phyloP scores from a whole-genome alignment of 2,113 vertebrate genomes.

The Uria lomvia region DNA sequence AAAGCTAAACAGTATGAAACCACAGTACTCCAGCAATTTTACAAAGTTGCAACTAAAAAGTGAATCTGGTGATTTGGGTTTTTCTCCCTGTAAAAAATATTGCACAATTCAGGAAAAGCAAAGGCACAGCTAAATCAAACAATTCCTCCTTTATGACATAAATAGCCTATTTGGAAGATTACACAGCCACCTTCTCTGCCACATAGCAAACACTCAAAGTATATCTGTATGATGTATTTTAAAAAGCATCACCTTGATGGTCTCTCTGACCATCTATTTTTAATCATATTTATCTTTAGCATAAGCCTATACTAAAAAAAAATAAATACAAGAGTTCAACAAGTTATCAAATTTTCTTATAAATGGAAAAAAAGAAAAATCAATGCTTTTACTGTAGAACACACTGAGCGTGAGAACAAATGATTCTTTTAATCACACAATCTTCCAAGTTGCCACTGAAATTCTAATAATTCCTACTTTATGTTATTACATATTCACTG shows the following conservation, averaged over 20 bases:
- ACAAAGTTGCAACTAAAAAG: neutral
- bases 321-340: neutral
- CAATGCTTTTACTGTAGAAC: neutral
- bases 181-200: slow-evolving; percentile 18
- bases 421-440: neutral
- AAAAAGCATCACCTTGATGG: neutral
- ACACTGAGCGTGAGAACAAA: neutral
- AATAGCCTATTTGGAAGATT: slow-evolving; percentile 33
- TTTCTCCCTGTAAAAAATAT: slow-evolving; percentile 15
- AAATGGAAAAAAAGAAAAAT: neutral
- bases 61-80: neutral
- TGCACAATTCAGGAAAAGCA: slow-evolving; percentile 26
- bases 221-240: neutral
- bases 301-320: neutral
- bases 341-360: neutral
- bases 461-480: neutral
- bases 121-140: slow-evolving; percentile 56
- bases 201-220: neutral
- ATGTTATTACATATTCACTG: neutral
- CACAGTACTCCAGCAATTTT: slow-evolving; percentile 22
- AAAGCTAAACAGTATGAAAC: slow-evolving; percentile 32
- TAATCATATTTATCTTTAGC: neutral
- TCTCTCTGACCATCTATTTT: neutral
- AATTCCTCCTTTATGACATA: slow-evolving; percentile 29
- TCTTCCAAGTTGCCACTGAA: neutral